phyloP scores from a whole-genome alignment of 2,888 invertebrate species.

The Synergus itoensis region DNA sequence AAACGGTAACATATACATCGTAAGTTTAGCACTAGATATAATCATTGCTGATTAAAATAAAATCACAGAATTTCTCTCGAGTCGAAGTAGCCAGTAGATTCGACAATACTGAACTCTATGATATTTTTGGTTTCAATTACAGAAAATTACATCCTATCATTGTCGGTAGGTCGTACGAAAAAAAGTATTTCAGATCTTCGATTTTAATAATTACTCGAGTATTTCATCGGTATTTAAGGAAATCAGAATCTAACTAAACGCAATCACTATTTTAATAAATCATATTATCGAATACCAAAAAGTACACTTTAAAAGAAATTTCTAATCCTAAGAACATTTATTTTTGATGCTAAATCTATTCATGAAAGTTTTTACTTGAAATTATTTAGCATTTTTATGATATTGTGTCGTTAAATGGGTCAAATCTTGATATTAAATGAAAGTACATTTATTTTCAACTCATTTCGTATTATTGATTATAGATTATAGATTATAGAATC shows the following conservation, averaged over 20 bases:
- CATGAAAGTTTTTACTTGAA: too few species aligned
- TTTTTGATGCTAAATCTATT: not conserved
- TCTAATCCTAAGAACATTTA: not conserved
- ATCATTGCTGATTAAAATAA: slow-evolving; percentile 13
- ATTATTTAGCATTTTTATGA: not conserved
- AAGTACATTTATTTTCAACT: not conserved
- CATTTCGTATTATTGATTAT: not conserved
- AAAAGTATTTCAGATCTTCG: not conserved
- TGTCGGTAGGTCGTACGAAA: not conserved
- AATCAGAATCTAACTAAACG: not conserved
- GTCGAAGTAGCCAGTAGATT: slow-evolving; percentile 26
- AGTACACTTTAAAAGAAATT: not conserved
- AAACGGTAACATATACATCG: not conserved
- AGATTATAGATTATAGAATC: not conserved
- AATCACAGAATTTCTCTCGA: slow-evolving; percentile 40
- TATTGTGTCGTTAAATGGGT: not conserved
- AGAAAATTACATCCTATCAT: slow-evolving; percentile 6
- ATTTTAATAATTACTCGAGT: not conserved
- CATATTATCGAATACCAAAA: not conserved
- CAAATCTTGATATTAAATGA: not conserved
- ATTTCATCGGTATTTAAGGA: slow-evolving; percentile 5
- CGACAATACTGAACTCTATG: slow-evolving; percentile 37
- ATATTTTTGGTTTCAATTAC: slow-evolving; percentile 34
- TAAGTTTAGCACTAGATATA: slow-evolving; percentile 16
- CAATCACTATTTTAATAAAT: not conserved